Conservation (phyloP, 2,113 vertebrate genomes). For the Smithornis capensis region DNA sequence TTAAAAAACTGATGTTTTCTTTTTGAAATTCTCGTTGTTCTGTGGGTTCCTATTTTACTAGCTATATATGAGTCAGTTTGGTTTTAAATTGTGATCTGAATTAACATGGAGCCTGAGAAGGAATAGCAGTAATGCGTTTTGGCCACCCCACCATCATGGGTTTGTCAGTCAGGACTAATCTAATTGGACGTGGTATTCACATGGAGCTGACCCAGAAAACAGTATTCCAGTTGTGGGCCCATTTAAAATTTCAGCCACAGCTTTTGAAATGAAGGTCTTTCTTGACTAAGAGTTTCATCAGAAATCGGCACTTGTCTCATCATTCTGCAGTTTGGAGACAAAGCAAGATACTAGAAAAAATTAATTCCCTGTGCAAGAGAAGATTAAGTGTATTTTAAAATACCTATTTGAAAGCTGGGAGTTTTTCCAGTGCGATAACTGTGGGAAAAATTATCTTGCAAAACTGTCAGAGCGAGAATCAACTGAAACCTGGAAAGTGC, state of each 20-base stretch:
- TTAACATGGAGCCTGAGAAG: not conserved
- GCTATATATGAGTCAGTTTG: not conserved
- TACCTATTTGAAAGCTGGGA: conserved; percentile 18
- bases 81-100: not conserved
- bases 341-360: not conserved
- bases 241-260: not conserved
- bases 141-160: not conserved
- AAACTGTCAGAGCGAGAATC: conserved; percentile 30
- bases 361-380: conserved; percentile 6
- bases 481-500: conserved; percentile 40
- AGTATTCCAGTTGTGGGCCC: not conserved
- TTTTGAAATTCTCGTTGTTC: not conserved
- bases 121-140: not conserved
- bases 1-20: not conserved
- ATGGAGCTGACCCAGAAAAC: not conserved
- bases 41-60: not conserved
- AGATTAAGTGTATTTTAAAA: conserved; percentile 30
- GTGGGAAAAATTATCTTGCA: conserved; percentile 30
- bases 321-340: not conserved
- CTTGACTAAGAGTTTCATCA: not conserved
- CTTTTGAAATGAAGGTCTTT: not conserved
- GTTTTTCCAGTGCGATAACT: conserved; percentile 14
- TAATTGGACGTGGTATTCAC: not conserved
- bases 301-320: not conserved
- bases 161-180: conserved; percentile 17